Base-by-base conservation (phyloP, 2,888 invertebrate species). In the Molorchus minor region DNA sequence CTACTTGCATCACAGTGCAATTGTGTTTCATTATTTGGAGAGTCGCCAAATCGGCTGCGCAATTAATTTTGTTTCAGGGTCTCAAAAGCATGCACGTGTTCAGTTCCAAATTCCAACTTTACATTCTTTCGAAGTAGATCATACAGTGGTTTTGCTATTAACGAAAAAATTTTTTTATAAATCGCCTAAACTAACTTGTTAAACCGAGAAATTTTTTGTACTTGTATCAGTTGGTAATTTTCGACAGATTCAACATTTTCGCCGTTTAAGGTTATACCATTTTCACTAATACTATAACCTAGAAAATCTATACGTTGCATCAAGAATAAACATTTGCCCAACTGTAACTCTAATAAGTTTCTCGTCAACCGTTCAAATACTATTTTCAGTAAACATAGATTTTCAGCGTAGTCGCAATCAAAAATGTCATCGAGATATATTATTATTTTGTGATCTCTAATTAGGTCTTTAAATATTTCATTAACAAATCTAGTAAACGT, bases 241-340 rank as follows among this genome's bases (percentile, higher is more conserved):
- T 35, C 16, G 29, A 71, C 47, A 5, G 67, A 29, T 40, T 58
- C 25, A 7, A 64, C 29, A 41, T 62, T 54, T 2, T 45, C 55
- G 1, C 13, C 5, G 51, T 58, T 55, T 7, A 66, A 62, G 13
- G 38, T 40, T 30, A 71, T 56, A 17, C 67, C 65, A 5, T 56
- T 13, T 38, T 58, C 16, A 47, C 55, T 19, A 17, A 75, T 61
- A 8, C 20, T 8, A 29, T 73, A 75, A 7, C 73, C 73, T 46
- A 74, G 64, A 57, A 65, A 74, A 13, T 43, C 56, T 20, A 71
- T 68, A 44, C 65, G 44, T 5, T 38, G 40, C 10, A 47, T 30
- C 7, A 73, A 46, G 47, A 75, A 71, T 8, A 20, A 53, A 65
- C 73, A 74, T 40, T 71, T 75, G 30, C 69, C 66, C 15, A 72